phyloP scores from a whole-genome alignment of 1,140 invertebrate species.

The Drosophila littoralis region DNA sequence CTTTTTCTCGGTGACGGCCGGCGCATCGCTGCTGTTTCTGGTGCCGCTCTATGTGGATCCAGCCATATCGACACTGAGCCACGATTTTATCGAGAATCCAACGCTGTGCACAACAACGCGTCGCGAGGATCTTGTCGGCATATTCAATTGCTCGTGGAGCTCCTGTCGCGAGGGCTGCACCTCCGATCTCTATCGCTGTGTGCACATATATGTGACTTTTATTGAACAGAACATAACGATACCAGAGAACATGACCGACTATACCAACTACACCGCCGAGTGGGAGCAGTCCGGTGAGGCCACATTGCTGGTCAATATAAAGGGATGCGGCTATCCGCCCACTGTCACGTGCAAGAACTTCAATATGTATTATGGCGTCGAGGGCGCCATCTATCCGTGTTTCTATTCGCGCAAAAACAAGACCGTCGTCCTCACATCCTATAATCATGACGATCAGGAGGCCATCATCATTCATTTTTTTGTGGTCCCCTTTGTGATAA shows the following conservation, averaged over 20 bases:
- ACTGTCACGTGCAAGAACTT: constrained; percentile 93
- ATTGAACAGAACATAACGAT: constrained; percentile 83
- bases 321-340: constrained; percentile 95
- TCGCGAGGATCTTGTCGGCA: constrained; percentile 90
- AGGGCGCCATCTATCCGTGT: constrained; percentile 92
- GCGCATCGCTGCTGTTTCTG: constrained; percentile 92
- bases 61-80: constrained; percentile 93
- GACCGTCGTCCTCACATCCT: constrained; percentile 91
- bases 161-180: constrained; percentile 95
- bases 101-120: constrained; percentile 91
- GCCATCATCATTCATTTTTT: constrained; percentile 92
- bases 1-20: constrained; percentile 91
- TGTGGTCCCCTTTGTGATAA: constrained; percentile 92
- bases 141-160: constrained; percentile 94
- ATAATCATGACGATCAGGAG: constrained; percentile 91
- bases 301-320: constrained; percentile 91
- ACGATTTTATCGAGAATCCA: constrained; percentile 92
- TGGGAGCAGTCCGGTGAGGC: constrained; percentile 86
- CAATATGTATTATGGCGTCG: constrained; percentile 89
- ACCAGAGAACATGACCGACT: constrained; percentile 81
- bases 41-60: constrained; percentile 95
- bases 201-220: constrained; percentile 92
- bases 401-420: constrained; percentile 93
- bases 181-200: constrained; percentile 93
- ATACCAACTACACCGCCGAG: constrained; percentile 77